Evolutionary conservation across 2,888 invertebrate genomes (phyloP), one percentile per base, ranked within the genome.

Genomic region (Drosophila gaucha): DNA sequence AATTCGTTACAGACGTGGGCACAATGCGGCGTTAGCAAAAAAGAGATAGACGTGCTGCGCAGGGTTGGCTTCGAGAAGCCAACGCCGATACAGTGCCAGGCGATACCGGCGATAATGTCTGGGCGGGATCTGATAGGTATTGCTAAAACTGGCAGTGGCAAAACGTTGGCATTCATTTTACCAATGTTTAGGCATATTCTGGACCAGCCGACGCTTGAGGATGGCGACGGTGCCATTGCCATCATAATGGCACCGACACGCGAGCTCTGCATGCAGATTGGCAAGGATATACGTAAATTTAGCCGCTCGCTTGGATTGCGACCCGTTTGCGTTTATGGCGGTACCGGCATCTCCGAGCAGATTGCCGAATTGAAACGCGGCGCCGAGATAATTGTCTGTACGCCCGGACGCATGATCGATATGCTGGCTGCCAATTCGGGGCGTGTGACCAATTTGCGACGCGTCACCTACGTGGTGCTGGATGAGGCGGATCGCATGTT

Each of bases 401-500:
- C 99, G 0, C 99, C 99, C 0, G 99, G 99, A 0, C 94, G 99
- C 46, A 99, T 99, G 99, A 99, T 99, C 68, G 99, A 99, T 92
- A 99, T 99, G 99, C 91, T 99, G 78, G 98, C 99, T 0, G 99
- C 99, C 0, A 99, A 99, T 91, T 97, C 97, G 43, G 99, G 99
- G 69, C 95, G 98, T 76, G 99, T 99, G 2, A 99, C 99, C 6
- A 99, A 99, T 92, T 93, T 99, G 65, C 94, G 97, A n/a, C 93
- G 99, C 38, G 98, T 98, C 36, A 99, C 99, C 0, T 99, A 99
- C 90, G 95, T 99, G 39, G 99, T 99, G 1, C 92, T 99, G 33
- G 99, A 99, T 91, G 99, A 99, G 92, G 99, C 99, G 0, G 99
- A 99, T 92, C 94, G 99, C 38, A 99, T 99, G 99, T 99, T 99